Conservation (phyloP, 2,797 vertebrate species). For the Sebastes vulpes region DNA sequence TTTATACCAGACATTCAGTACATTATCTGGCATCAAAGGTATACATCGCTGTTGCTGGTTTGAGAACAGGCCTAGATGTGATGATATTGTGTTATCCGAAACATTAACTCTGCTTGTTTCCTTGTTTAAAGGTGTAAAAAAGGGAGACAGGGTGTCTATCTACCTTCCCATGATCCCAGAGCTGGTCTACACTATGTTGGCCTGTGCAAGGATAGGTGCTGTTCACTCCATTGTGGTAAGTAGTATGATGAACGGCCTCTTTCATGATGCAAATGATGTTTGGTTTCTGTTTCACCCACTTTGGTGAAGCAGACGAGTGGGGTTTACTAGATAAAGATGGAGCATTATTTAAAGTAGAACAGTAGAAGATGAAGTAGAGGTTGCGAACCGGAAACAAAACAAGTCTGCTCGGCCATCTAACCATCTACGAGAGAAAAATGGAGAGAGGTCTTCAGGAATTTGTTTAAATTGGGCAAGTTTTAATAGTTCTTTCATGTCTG, state of each 20-base stretch:
- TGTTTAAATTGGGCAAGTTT: neutral
- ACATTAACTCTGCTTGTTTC: neutral
- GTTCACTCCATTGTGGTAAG: slow-evolving; percentile 89
- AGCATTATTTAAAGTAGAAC: neutral
- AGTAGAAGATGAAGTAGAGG: no score
- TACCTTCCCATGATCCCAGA: slow-evolving; percentile 90
- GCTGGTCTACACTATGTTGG: slow-evolving; percentile 86
- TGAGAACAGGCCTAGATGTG: neutral
- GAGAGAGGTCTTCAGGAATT: neutral
- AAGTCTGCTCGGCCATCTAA: no score
- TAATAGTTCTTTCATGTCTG: neutral
- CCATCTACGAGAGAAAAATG: neutral
- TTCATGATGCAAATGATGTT: neutral
- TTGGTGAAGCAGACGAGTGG: neutral
- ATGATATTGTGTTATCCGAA: neutral
- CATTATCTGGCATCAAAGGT: neutral
- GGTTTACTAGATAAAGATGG: neutral
- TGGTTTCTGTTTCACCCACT: neutral
- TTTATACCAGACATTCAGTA: neutral
- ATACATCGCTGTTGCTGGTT: neutral
- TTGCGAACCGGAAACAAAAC: no score
- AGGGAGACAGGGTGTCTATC: slow-evolving; percentile 87
- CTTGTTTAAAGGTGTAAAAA: slow-evolving; percentile 79
- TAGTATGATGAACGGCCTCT: neutral
- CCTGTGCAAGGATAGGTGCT: slow-evolving; percentile 87